Base-by-base conservation (phyloP, 2,797 vertebrate species). In the Poecilia velifera region DNA sequence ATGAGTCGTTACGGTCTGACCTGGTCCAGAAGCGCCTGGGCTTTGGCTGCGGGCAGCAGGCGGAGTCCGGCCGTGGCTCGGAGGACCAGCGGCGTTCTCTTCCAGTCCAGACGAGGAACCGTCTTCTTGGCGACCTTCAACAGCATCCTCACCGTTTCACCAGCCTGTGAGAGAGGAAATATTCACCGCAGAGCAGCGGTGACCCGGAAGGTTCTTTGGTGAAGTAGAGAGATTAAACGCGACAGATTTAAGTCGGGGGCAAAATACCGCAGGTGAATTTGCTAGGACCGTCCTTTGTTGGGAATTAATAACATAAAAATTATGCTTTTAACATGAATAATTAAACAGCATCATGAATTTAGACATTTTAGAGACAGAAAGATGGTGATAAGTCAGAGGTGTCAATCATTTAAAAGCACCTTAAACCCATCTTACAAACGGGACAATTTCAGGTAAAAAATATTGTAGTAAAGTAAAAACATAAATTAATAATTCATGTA, bases 1-100 rank as follows among this genome's bases (percentile, higher is more conserved):
- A 72, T n/a, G 41, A 74, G 41, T 62, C 1, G 49, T 45, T 36
- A 68, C 20, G 47, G 31, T 66, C 22, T 62, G 57, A 98, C 98
- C 97, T 98, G 95, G 10, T 94, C 89, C 76, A 99, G 94, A 55
- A 99, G 95, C 82, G 96, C 94, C 83, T 96, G 95, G 66, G 98
- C 97, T 92, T 98, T 98, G 74, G 95, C 93, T 34, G 94, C 87
- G 0, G 96, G 90, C 77, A 99, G 94, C 80, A 99, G 94, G 45
- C 98, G 94, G 25, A 99, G 95, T 78, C 98, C 98, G 2, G 98
- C 98, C 0, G 98, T 99, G 76, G 98, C 98, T 94, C 97, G 97
- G 87, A 99, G 94, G 47, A 98, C 92, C 84, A 99, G 93, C 0
- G 98, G 98, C 0, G 98, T 99, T 83, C 92, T 96, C 83, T 95